These are phyloP conservation scores for Polyodon spathula DNA, from an alignment of 2,113 vertebrate species.

Conservation along the genomic window DNA sequence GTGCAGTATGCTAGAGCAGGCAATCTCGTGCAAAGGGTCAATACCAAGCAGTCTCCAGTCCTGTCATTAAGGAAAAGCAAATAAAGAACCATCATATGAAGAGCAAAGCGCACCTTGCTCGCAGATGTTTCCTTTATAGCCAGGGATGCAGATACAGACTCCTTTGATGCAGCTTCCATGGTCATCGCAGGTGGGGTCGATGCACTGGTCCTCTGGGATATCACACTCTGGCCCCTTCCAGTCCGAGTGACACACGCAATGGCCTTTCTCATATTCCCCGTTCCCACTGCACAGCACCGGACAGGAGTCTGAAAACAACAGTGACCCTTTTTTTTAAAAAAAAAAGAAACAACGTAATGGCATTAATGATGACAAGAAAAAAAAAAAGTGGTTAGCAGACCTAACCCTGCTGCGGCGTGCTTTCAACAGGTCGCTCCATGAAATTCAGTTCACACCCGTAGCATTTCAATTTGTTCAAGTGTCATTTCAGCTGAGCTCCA, in stretches of 20 bases:
- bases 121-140: slow-evolving; percentile 89
- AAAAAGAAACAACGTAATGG: too few relatives aligned
- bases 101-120: slow-evolving; percentile 71
- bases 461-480: slow-evolving; percentile 56
- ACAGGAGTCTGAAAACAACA: slow-evolving; percentile 72
- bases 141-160: slow-evolving; percentile 80
- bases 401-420: not conserved
- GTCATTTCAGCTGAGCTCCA: slow-evolving; percentile 40
- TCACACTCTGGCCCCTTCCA: slow-evolving; percentile 94
- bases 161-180: slow-evolving; percentile 89
- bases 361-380: too few relatives aligned
- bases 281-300: slow-evolving; percentile 92
- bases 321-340: too few relatives aligned
- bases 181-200: slow-evolving; percentile 91
- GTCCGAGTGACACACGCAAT: slow-evolving; percentile 79
- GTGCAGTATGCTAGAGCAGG: too few relatives aligned
- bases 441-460: slow-evolving; percentile 5
- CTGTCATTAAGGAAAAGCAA: too few relatives aligned
- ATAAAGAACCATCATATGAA: not conserved
- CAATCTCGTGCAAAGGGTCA: too few relatives aligned
- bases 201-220: slow-evolving; percentile 86
- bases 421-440: slow-evolving; percentile 5
- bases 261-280: slow-evolving; percentile 86
- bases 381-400: too few relatives aligned
- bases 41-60: too few relatives aligned